Evolutionary conservation across 2,113 vertebrate species (phyloP).

Genomic region (Oncorhynchus clarkii): DNA sequence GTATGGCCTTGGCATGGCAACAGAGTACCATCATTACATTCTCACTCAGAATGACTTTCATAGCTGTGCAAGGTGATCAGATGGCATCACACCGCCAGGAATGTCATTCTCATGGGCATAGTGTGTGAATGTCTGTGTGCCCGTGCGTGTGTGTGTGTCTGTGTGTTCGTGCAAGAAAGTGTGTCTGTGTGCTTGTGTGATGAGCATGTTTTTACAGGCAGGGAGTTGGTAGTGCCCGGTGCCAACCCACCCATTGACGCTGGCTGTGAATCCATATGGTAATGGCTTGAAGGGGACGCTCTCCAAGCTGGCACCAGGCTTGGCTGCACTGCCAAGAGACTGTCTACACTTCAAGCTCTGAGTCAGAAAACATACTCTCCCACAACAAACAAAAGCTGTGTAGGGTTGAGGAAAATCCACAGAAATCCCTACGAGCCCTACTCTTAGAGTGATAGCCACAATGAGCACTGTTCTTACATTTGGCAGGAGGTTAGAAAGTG

Average conservation of each 20-base stretch:
- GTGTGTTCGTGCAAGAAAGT: background rate
- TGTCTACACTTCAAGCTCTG: constrained; percentile 35
- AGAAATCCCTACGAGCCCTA: constrained; percentile 18
- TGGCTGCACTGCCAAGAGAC: constrained; percentile 51
- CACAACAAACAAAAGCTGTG: constrained; percentile 17
- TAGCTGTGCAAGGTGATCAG: too few relatives aligned
- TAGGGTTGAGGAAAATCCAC: constrained; percentile 23
- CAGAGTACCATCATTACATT: too few relatives aligned
- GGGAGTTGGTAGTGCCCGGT: constrained; percentile 12
- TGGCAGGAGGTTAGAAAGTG: too few relatives aligned
- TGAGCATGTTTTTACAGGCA: background rate
- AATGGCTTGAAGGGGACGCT: constrained; percentile 51
- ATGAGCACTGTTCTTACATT: too few relatives aligned
- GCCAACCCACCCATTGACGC: constrained; percentile 30
- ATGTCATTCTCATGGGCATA: too few relatives aligned
- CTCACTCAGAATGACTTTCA: too few relatives aligned
- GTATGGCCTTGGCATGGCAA: too few relatives aligned
- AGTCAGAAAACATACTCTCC: constrained; percentile 13
- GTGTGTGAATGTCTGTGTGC: background rate
- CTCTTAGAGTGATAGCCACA: too few relatives aligned
- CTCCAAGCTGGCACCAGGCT: constrained; percentile 15
- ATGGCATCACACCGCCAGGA: too few relatives aligned
- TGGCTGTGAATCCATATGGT: constrained; percentile 55
- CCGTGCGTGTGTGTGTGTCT: background rate
- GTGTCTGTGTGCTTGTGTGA: constrained; percentile 2